These are phyloP conservation scores for Tapera naevia DNA, from an alignment of 2,797 vertebrate genomes.

Conservation along the genomic window DNA sequence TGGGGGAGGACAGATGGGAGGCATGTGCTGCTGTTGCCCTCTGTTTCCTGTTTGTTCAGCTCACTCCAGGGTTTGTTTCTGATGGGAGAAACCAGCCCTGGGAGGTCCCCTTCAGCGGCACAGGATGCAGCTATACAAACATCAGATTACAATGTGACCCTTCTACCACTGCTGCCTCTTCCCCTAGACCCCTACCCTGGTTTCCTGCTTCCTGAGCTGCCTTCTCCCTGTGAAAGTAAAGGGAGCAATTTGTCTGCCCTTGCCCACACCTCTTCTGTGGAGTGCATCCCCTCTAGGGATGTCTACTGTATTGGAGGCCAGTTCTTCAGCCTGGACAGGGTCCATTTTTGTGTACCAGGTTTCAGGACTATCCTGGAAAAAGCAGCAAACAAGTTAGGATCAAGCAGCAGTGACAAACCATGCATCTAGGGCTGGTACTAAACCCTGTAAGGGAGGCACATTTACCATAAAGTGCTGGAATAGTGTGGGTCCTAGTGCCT, in stretches of 20 bases:
- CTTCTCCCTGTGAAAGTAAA: background rate
- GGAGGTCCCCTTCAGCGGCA: background rate
- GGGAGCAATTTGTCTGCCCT: background rate
- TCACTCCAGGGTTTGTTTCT: background rate
- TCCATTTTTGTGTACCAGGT: constrained; percentile 79
- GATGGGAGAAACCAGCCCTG: background rate
- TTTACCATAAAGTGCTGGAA: constrained; percentile 83
- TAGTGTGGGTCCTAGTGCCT: constrained; percentile 77
- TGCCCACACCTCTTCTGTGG: background rate
- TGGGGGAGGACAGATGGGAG: background rate
- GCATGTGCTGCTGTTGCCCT: background rate
- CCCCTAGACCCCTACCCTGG: background rate
- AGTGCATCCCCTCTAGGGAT: constrained; percentile 23
- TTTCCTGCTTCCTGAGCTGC: background rate
- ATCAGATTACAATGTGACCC: background rate
- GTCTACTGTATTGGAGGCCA: constrained; percentile 70
- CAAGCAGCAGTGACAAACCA: too few relatives aligned
- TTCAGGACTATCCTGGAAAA: constrained; percentile 76
- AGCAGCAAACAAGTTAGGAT: background rate
- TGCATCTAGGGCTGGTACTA: background rate
- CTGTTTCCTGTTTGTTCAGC: background rate
- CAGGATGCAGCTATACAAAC: background rate
- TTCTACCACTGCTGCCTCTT: background rate
- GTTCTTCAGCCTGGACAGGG: constrained; percentile 76
- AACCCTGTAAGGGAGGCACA: background rate